These are phyloP conservation scores for Idaea dimidiata DNA, from an alignment of 2,888 invertebrate species.

Conservation along the genomic window DNA sequence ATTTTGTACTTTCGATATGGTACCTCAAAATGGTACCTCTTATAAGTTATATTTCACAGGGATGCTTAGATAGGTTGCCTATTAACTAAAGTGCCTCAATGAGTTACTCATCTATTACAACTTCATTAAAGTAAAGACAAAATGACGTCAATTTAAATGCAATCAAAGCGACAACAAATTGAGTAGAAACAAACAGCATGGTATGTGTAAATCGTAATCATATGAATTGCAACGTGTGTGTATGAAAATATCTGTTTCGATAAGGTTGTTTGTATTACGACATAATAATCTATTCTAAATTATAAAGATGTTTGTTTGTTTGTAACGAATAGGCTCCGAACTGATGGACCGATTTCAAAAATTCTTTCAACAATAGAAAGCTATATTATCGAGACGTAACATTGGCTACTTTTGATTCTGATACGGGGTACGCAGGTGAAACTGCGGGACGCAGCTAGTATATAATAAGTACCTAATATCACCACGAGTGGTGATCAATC, in stretches of 20 bases:
- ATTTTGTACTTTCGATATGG: neutral
- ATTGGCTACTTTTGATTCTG: too few relatives aligned
- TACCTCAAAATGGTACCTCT: neutral
- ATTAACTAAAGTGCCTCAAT: neutral
- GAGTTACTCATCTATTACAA: conserved; percentile 6
- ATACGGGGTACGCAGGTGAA: too few relatives aligned
- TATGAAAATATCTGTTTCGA: conserved; percentile 40
- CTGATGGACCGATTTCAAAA: too few relatives aligned
- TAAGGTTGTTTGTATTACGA: conserved; percentile 49
- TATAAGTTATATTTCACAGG: neutral
- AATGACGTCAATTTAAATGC: conserved; percentile 63
- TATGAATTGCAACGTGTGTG: conserved; percentile 62
- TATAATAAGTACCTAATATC: conserved; percentile 3
- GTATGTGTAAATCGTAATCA: conserved; percentile 59
- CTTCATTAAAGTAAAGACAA: conserved; percentile 36
- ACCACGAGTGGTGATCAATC: conserved; percentile 43
- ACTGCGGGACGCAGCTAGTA: too few relatives aligned
- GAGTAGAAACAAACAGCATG: conserved; percentile 55
- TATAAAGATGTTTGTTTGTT: too few relatives aligned
- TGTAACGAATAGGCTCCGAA: too few relatives aligned
- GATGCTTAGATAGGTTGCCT: neutral
- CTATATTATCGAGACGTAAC: too few relatives aligned
- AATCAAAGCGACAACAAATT: conserved; percentile 59
- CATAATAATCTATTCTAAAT: too few relatives aligned
- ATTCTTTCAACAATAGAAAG: too few relatives aligned